Evolutionary conservation across 1,140 invertebrate species (phyloP).

Genomic region (Littorina saxatilis): DNA sequence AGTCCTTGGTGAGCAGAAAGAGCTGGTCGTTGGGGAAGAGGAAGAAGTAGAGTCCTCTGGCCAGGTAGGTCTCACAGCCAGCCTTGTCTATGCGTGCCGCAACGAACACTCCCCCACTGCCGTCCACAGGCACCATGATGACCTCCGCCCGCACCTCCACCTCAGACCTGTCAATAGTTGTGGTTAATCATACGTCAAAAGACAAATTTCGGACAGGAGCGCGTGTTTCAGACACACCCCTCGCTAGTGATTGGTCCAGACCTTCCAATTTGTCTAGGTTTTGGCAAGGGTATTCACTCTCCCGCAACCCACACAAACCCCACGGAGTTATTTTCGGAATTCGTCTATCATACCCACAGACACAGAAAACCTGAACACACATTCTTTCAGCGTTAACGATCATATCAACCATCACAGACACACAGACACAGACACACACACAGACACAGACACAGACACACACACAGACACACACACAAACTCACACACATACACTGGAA

Average conservation of each 20-base stretch:
- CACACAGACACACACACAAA: too few species aligned
- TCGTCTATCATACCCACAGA: too few species aligned
- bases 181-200: background rate
- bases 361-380: background rate
- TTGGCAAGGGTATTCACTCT: background rate
- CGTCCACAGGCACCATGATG: constrained; percentile 56
- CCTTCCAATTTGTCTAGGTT: too few species aligned
- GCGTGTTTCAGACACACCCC: too few species aligned
- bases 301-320: too few species aligned
- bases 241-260: background rate
- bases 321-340: too few species aligned
- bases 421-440: background rate
- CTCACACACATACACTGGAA: too few species aligned
- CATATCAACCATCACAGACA: background rate
- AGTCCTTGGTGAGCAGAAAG: constrained; percentile 39
- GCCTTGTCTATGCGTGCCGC: constrained; percentile 52
- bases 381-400: background rate
- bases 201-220: background rate
- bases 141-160: constrained; percentile 60
- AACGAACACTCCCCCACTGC: constrained; percentile 66
- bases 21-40: constrained; percentile 48
- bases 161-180: constrained; percentile 56
- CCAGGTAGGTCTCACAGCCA: constrained; percentile 51
- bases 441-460: background rate
- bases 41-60: constrained; percentile 64